These are phyloP conservation scores for Andrena marginata DNA, from an alignment of 2,888 invertebrate species.

Conservation along the genomic window DNA sequence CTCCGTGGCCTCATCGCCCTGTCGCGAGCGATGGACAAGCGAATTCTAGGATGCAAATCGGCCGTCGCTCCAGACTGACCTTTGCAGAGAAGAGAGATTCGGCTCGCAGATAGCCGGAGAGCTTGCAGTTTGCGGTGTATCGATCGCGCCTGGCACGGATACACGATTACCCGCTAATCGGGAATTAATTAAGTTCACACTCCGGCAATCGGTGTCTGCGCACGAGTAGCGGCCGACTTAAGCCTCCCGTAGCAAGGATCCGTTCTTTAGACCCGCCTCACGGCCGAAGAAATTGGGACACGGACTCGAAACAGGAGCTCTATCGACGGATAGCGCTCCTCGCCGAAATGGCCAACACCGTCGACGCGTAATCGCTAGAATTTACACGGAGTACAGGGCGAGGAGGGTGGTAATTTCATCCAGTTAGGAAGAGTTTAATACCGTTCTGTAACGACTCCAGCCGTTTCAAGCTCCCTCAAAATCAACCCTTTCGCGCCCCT, in stretches of 20 bases:
- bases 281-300: background rate
- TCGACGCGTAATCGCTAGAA: conserved; percentile 40
- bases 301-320: conserved; percentile 1
- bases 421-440: conserved; percentile 7
- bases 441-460: background rate
- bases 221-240: too few species aligned
- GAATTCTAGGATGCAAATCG: conserved; percentile 54
- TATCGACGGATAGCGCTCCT: background rate
- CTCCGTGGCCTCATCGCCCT: background rate
- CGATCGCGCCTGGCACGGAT: conserved; percentile 46
- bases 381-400: conserved; percentile 14
- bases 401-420: conserved; percentile 47
- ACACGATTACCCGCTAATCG: conserved; percentile 54
- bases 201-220: background rate
- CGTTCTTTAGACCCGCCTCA: background rate
- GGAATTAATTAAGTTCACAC: conserved; percentile 55
- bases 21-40: background rate
- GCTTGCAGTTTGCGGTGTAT: conserved; percentile 50
- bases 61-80: conserved; percentile 45
- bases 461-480: background rate
- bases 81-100: conserved; percentile 33
- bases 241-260: background rate
- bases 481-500: background rate
- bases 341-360: conserved; percentile 44
- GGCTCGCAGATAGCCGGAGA: conserved; percentile 16